Percentiles rank a stretch among this genome's conserved stretches.
Evolutionary conservation across 2,888 invertebrate species (phyloP).

Genomic region (Silvanus unidentatus): DNA sequence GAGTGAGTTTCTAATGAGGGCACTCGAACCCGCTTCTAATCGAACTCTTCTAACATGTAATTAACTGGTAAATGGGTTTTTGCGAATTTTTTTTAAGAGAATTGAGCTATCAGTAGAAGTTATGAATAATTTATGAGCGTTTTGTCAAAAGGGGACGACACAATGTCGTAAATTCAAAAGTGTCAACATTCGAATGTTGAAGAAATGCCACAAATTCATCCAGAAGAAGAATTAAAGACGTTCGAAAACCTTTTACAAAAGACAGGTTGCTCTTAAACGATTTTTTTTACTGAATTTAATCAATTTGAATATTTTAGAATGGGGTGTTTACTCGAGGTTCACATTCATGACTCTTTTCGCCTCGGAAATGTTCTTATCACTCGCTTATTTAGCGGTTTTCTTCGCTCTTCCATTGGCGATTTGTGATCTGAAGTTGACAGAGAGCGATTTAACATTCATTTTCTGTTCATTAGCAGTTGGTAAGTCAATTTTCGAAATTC

Average conservation of each 20-base stretch:
- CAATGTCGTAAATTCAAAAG: neutral
- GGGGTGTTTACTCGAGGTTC: conserved; percentile 41
- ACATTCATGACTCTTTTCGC: conserved; percentile 31
- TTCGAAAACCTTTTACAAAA: neutral
- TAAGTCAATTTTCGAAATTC: neutral
- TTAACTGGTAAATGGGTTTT: no score
- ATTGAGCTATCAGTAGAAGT: no score
- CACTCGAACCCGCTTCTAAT: no score
- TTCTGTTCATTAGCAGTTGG: neutral
- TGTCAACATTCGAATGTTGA: neutral
- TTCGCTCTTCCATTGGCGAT: conserved; percentile 36
- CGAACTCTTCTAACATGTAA: no score
- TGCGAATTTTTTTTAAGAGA: no score
- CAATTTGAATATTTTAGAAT: conserved; percentile 29
- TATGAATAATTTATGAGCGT: no score
- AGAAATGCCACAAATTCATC: conserved; percentile 1
- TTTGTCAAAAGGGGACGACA: neutral
- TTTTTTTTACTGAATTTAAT: neutral
- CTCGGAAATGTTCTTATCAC: conserved; percentile 5
- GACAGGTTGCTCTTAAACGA: neutral
- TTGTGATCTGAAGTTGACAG: conserved; percentile 27
- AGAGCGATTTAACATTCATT: conserved; percentile 15
- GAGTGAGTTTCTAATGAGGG: no score
- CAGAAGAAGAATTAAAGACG: neutral
- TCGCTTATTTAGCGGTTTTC: conserved; percentile 30